These are phyloP conservation scores for Parnassius glacialis DNA, from an alignment of 2,888 invertebrate genomes.

Conservation along the genomic window DNA sequence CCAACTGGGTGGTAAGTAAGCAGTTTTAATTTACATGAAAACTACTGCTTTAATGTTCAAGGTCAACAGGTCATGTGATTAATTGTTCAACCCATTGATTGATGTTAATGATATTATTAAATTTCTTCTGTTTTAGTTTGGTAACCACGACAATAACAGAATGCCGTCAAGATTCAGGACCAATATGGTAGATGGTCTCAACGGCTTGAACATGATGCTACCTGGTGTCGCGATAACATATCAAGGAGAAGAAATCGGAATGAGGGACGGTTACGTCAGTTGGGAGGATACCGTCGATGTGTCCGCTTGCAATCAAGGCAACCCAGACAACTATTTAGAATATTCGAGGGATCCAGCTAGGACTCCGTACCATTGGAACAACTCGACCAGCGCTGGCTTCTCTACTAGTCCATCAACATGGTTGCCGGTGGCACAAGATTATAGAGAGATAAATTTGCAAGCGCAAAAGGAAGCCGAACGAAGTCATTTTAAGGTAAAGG, in stretches of 20 bases:
- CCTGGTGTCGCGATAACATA: conserved; percentile 90
- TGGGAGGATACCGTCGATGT: conserved; percentile 82
- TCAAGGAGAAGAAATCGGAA: conserved; percentile 90
- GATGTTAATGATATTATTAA: too few relatives aligned
- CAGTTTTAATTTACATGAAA: too few relatives aligned
- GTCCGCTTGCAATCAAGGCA: conserved; percentile 77
- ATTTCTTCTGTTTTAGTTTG: conserved; percentile 68
- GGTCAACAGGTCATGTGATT: too few relatives aligned
- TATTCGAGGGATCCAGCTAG: conserved; percentile 82
- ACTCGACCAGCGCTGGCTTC: conserved; percentile 80
- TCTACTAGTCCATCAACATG: conserved; percentile 78
- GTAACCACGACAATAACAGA: conserved; percentile 85
- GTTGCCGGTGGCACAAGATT: conserved; percentile 84
- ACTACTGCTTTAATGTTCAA: too few relatives aligned
- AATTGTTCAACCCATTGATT: too few relatives aligned
- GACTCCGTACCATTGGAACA: conserved; percentile 85
- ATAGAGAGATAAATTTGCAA: conserved; percentile 78
- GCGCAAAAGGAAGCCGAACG: conserved; percentile 65
- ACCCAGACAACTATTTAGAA: conserved; percentile 70
- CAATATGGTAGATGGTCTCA: conserved; percentile 84
- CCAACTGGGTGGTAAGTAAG: conserved; percentile 85
- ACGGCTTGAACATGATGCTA: conserved; percentile 85
- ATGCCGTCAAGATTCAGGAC: conserved; percentile 83
- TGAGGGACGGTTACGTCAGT: conserved; percentile 82
- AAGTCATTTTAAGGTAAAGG: conserved; percentile 74